A percentile compares a stretch with the other conserved stretches of the same genome.
Evolutionary conservation across 2,113 vertebrate genomes (phyloP).

Genomic region (Mirounga angustirostris): DNA sequence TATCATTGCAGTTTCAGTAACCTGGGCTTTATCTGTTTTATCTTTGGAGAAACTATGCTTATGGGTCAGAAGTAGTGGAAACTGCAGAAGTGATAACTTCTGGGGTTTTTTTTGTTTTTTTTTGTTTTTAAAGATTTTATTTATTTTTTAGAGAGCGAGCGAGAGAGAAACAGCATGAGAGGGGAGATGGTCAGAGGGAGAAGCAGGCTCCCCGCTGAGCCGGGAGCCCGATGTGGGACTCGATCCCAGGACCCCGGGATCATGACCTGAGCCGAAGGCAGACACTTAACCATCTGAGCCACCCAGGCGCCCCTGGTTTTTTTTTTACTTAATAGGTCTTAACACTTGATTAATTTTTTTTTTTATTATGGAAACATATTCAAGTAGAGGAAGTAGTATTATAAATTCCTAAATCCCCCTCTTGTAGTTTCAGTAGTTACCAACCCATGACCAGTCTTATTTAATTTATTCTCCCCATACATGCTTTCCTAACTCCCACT

Average conservation of each 20-base stretch:
- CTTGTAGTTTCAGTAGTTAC: constrained; percentile 51
- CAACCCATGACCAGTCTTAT: neutral
- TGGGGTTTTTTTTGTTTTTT: neutral
- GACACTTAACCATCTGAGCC: too few relatives aligned
- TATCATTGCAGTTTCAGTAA: neutral
- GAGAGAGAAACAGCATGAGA: too few relatives aligned
- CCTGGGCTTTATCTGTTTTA: neutral
- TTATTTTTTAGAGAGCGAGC: too few relatives aligned
- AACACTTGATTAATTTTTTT: neutral
- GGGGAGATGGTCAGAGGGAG: too few relatives aligned
- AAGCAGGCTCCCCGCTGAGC: too few relatives aligned
- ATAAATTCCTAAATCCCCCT: neutral
- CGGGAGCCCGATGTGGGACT: too few relatives aligned
- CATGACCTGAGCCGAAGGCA: too few relatives aligned
- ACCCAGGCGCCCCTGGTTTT: neutral
- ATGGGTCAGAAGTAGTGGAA: neutral
- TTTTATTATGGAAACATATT: neutral
- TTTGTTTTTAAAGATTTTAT: too few relatives aligned
- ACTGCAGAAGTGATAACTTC: neutral
- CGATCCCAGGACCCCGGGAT: too few relatives aligned
- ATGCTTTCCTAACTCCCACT: neutral
- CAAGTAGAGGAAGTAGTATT: constrained; percentile 36
- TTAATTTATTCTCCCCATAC: neutral
- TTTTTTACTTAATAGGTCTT: constrained; percentile 24
- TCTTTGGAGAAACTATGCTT: constrained; percentile 10